Evolutionary conservation across 2,113 vertebrate genomes (phyloP).

Genomic region (Siniperca knerii): DNA sequence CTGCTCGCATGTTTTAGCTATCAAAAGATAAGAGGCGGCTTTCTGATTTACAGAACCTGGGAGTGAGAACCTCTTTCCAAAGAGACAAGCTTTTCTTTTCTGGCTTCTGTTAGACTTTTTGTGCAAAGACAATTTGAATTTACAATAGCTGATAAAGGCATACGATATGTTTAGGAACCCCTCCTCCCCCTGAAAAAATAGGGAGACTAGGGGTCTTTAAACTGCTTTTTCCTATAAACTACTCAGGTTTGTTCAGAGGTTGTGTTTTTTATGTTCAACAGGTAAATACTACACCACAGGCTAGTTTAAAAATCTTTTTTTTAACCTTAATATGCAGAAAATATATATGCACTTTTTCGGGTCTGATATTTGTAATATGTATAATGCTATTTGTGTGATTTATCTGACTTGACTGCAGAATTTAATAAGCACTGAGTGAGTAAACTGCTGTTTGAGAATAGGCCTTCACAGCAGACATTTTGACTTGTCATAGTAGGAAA

Average conservation of each 20-base stretch:
- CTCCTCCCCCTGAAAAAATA: background rate
- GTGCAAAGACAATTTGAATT: background rate
- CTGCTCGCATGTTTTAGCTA: constrained; percentile 77
- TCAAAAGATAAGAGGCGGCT: constrained; percentile 74
- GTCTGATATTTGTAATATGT: background rate
- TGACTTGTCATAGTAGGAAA: background rate
- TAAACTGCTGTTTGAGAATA: background rate
- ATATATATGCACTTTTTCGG: background rate
- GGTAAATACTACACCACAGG: background rate
- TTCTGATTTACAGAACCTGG: constrained; percentile 69
- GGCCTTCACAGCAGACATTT: background rate
- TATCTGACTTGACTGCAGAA: background rate
- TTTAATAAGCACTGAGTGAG: background rate
- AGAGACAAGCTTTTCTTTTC: constrained; percentile 45
- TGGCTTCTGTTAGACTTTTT: constrained; percentile 44
- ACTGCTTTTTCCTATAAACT: background rate
- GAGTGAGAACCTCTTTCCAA: constrained; percentile 60
- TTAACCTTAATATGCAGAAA: background rate
- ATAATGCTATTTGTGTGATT: background rate
- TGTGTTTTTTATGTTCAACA: background rate
- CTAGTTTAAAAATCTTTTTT: background rate
- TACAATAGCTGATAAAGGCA: background rate
- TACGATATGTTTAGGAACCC: background rate
- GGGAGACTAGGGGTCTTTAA: background rate
- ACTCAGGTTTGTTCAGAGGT: background rate